phyloP scores from a whole-genome alignment of 1,140 invertebrate genomes.

The Nasonia longicornis region DNA sequence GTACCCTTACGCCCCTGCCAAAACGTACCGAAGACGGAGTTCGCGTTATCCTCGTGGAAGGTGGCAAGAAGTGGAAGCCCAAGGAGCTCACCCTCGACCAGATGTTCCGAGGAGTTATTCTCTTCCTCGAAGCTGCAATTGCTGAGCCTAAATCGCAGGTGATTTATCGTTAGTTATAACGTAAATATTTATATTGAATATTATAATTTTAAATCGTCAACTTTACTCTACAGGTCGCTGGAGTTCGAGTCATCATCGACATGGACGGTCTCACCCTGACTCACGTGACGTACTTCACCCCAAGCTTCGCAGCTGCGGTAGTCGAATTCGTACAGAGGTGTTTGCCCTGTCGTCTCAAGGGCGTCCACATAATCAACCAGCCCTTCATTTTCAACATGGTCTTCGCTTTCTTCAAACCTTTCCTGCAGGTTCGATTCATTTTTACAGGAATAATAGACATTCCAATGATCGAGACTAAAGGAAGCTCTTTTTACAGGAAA shows the following conservation, averaged over 20 bases:
- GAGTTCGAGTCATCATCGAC: slow-evolving; percentile 76
- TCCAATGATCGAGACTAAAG: not conserved
- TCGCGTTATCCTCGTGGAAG: slow-evolving; percentile 71
- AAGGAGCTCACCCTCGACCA: slow-evolving; percentile 71
- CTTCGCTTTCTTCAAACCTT: slow-evolving; percentile 82
- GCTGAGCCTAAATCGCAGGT: slow-evolving; percentile 75
- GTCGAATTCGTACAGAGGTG: slow-evolving; percentile 79
- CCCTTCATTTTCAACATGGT: slow-evolving; percentile 82
- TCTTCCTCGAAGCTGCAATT: slow-evolving; percentile 74
- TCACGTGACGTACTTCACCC: slow-evolving; percentile 80
- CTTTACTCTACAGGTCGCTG: slow-evolving; percentile 61
- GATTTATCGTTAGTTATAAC: slow-evolving; percentile 1
- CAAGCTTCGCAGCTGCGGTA: slow-evolving; percentile 75
- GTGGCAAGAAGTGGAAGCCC: slow-evolving; percentile 76
- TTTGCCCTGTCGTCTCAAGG: slow-evolving; percentile 76
- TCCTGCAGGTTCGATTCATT: slow-evolving; percentile 68
- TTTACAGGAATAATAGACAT: too few relatives aligned
- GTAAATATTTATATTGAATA: not conserved
- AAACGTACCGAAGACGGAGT: slow-evolving; percentile 69
- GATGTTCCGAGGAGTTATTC: slow-evolving; percentile 72
- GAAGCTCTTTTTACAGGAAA: slow-evolving; percentile 65
- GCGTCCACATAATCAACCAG: slow-evolving; percentile 83
- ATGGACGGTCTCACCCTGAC: slow-evolving; percentile 75
- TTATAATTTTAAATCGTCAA: too few relatives aligned
- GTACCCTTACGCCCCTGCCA: slow-evolving; percentile 72